Evolutionary conservation across 1,140 invertebrate species (phyloP).

Genomic region (Leptoteleia sp.): DNA sequence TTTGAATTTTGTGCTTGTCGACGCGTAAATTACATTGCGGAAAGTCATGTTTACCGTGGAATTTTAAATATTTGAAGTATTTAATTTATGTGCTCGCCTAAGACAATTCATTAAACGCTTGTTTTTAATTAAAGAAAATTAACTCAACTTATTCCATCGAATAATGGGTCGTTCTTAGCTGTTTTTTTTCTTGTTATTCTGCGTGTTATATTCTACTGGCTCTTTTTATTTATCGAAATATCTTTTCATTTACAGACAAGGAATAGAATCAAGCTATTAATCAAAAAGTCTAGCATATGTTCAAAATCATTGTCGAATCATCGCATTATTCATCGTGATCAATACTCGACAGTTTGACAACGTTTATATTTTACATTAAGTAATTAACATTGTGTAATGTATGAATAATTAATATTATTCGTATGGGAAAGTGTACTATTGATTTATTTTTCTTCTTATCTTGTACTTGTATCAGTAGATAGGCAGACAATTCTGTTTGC

Average conservation of each 20-base stretch:
- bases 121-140: constrained; percentile 5
- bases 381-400: too few species aligned
- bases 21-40: constrained; percentile 24
- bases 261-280: constrained; percentile 5
- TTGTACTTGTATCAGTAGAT: too few species aligned
- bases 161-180: not conserved
- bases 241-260: not conserved
- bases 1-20: constrained; percentile 24
- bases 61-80: constrained; percentile 21
- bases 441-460: too few species aligned
- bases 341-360: too few species aligned
- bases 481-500: too few species aligned
- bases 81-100: constrained; percentile 15
- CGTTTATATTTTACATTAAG: too few species aligned
- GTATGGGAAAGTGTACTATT: too few species aligned
- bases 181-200: constrained; percentile 2
- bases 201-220: too few species aligned
- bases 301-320: constrained; percentile 6
- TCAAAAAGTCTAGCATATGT: constrained; percentile 1
- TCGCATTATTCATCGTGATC: constrained; percentile 16
- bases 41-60: constrained; percentile 5
- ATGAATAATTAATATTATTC: too few species aligned
- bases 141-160: not conserved
- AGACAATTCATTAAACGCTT: constrained; percentile 5
- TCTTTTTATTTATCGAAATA: not conserved